phyloP scores from a whole-genome alignment of 2,113 vertebrate genomes.

The Anser cygnoides region DNA sequence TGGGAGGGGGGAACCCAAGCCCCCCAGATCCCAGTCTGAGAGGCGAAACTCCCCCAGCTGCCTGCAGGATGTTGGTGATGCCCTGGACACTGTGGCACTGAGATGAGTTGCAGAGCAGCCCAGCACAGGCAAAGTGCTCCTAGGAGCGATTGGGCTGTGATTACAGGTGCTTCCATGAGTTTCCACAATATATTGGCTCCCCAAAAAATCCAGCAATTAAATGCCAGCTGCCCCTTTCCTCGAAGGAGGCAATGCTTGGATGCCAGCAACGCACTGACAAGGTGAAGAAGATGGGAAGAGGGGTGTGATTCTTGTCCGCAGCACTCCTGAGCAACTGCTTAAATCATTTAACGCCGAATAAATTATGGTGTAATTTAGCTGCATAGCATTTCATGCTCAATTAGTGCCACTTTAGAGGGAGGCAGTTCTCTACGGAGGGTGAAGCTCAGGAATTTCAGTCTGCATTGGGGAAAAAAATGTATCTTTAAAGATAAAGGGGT shows the following conservation, averaged over 20 bases:
- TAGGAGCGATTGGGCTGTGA: rapidly evolving
- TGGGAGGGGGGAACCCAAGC: neutral
- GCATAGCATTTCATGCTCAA: conserved; percentile 67
- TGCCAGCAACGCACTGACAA: neutral
- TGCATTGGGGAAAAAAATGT: neutral
- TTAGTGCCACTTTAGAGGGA: conserved; percentile 65
- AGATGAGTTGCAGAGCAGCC: neutral
- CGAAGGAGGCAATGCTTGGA: rapidly evolving
- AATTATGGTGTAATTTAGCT: conserved; percentile 65
- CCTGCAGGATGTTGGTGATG: neutral
- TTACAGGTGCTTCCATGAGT: neutral
- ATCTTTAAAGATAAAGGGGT: conserved; percentile 43
- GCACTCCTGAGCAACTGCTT: conserved; percentile 30
- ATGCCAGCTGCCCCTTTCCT: rapidly evolving
- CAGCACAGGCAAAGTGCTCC: neutral
- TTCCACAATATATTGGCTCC: neutral
- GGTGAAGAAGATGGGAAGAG: conserved; percentile 10
- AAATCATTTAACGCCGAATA: conserved; percentile 62
- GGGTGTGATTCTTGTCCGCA: conserved; percentile 20
- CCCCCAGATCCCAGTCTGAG: neutral
- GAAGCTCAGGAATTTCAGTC: conserved; percentile 13
- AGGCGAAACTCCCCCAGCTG: neutral
- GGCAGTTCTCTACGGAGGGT: conserved; percentile 7
- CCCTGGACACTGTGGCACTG: rapidly evolving
- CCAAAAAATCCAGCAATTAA: neutral